Conservation (phyloP, 2,113 vertebrate species). For the Xiphophorus couchianus region DNA sequence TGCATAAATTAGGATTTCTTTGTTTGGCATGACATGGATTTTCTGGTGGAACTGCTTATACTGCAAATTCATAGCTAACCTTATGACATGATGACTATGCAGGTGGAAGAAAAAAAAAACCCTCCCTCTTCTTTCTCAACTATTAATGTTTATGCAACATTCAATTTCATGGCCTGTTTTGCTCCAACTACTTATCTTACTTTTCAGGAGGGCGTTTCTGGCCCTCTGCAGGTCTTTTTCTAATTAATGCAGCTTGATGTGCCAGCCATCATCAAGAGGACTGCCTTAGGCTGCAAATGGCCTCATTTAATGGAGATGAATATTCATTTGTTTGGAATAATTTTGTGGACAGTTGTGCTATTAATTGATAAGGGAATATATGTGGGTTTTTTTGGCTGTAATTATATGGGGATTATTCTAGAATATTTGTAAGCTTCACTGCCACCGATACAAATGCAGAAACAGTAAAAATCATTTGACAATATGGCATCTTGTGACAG, state of each 20-base stretch:
- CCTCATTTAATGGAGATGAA: slow-evolving; percentile 70
- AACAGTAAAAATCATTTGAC: slow-evolving; percentile 8
- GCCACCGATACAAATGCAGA: slow-evolving; percentile 21
- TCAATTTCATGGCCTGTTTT: slow-evolving; percentile 46
- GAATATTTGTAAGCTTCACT: slow-evolving; percentile 28
- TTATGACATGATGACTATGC: slow-evolving; percentile 24
- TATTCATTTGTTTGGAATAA: slow-evolving; percentile 70
- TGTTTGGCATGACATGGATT: slow-evolving; percentile 27
- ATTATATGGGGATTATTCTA: slow-evolving; percentile 38
- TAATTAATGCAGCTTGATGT: slow-evolving; percentile 62
- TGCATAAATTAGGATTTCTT: slow-evolving; percentile 10
- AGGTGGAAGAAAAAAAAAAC: slow-evolving; percentile 11
- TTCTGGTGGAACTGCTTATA: slow-evolving; percentile 12
- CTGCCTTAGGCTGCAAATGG: slow-evolving; percentile 62
- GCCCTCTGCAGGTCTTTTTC: slow-evolving; percentile 52
- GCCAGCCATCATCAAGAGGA: slow-evolving; percentile 44
- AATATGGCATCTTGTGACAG: not conserved
- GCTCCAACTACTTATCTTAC: slow-evolving; percentile 59
- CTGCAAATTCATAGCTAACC: slow-evolving; percentile 23
- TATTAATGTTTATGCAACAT: slow-evolving; percentile 52
- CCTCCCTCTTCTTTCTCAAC: slow-evolving; percentile 14
- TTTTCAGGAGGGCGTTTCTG: slow-evolving; percentile 51
- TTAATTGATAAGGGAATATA: slow-evolving; percentile 66
- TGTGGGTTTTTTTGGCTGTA: slow-evolving; percentile 39
- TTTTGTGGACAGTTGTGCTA: slow-evolving; percentile 56